Conservation (phyloP, 2,113 vertebrate species). For the Trogon melanurus region DNA sequence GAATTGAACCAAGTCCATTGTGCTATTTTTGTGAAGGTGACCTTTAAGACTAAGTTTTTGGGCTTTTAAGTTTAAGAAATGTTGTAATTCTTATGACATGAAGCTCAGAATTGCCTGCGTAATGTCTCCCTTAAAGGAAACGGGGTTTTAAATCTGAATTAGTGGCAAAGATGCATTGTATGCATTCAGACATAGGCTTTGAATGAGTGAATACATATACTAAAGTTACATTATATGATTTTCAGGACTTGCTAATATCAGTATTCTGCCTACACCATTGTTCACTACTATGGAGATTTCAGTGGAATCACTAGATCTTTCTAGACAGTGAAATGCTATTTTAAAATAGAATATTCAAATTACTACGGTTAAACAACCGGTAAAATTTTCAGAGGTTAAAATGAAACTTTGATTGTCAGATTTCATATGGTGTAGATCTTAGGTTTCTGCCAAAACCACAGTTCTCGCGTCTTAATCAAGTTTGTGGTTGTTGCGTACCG, state of each 20-base stretch:
- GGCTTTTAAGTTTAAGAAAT: not conserved
- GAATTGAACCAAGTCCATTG: not conserved
- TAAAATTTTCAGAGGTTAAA: not conserved
- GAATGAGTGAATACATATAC: not conserved
- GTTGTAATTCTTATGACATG: not conserved
- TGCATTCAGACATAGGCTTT: not conserved
- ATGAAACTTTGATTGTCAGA: not conserved
- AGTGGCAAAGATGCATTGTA: not conserved
- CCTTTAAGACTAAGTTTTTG: not conserved
- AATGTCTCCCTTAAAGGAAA: not conserved
- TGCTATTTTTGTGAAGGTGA: conserved; percentile 34
- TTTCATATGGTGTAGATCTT: not conserved
- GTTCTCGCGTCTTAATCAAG: not conserved
- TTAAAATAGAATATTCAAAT: not conserved
- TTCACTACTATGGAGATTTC: not conserved
- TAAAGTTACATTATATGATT: not conserved
- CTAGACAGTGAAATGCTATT: not conserved
- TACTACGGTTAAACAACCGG: not conserved
- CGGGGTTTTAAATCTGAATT: not conserved
- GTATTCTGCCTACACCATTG: not conserved
- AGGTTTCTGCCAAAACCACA: not conserved
- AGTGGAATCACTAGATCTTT: not conserved
- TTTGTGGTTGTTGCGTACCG: not conserved
- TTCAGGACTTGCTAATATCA: not conserved
- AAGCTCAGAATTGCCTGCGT: not conserved